phyloP scores from a whole-genome alignment of 2,888 invertebrate genomes.

The Amphimallon solstitiale region DNA sequence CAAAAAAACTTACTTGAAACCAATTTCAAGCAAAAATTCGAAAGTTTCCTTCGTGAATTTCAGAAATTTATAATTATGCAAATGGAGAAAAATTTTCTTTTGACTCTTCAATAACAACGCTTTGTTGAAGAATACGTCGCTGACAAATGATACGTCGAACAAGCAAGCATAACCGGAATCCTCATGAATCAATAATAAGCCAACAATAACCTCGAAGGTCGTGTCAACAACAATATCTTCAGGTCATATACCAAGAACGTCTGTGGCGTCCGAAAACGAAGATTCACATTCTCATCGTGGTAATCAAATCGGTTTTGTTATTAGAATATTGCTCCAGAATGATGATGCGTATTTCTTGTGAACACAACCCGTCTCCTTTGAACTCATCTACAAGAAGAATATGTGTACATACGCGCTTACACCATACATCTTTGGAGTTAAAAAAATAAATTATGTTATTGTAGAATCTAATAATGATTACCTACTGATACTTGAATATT shows the following conservation, averaged over 20 bases:
- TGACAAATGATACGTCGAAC: neutral
- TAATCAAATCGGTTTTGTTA: constrained; percentile 49
- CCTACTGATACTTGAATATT: too few species aligned
- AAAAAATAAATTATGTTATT: too few species aligned
- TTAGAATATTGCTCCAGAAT: constrained; percentile 46
- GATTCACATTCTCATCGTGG: constrained; percentile 42
- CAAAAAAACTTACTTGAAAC: too few species aligned
- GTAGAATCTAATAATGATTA: too few species aligned
- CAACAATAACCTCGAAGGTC: constrained; percentile 7
- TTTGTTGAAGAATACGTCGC: too few species aligned
- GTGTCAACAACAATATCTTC: neutral
- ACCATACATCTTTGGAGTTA: too few species aligned
- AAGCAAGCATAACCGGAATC: neutral
- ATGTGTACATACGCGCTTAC: neutral
- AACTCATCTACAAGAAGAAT: neutral
- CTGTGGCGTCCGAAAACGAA: constrained; percentile 1
- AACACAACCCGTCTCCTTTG: neutral
- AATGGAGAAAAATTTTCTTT: too few species aligned
- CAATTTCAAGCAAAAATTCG: too few species aligned
- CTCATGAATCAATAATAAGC: neutral
- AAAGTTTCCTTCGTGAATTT: too few species aligned
- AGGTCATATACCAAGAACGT: neutral
- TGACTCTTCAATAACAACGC: too few species aligned
- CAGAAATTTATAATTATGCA: too few species aligned
- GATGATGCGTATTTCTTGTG: constrained; percentile 41